These are phyloP conservation scores for Sarcophaga bullata DNA, from an alignment of 1,140 invertebrate genomes.

Conservation along the genomic window DNA sequence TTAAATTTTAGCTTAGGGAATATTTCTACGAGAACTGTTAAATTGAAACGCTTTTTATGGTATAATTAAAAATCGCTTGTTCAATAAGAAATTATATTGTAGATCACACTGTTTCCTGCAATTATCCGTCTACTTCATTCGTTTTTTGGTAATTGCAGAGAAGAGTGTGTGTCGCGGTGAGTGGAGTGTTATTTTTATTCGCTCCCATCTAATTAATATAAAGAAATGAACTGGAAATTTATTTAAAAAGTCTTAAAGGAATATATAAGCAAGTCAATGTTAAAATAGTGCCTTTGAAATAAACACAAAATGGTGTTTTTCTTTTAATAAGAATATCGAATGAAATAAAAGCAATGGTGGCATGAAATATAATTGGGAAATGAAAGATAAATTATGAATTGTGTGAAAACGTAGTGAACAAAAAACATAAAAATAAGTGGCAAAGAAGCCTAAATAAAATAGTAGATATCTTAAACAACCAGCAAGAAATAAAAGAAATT, in stretches of 20 bases:
- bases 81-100: background rate
- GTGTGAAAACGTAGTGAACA: background rate
- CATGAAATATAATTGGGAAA: background rate
- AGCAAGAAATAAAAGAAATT: background rate
- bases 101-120: background rate
- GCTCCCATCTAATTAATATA: background rate
- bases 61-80: background rate
- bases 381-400: background rate
- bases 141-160: background rate
- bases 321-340: background rate
- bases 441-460: no score
- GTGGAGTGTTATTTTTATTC: background rate
- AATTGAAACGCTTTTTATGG: background rate
- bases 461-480: no score
- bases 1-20: no score
- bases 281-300: background rate
- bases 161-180: background rate
- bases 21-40: no score
- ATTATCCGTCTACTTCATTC: constrained; percentile 22
- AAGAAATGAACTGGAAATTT: background rate
- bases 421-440: no score
- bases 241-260: background rate
- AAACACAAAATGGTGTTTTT: background rate
- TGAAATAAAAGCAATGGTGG: background rate
- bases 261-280: background rate